Base-by-base conservation (phyloP, 2,888 invertebrate species). In the Pycnomerus fuliginosus region DNA sequence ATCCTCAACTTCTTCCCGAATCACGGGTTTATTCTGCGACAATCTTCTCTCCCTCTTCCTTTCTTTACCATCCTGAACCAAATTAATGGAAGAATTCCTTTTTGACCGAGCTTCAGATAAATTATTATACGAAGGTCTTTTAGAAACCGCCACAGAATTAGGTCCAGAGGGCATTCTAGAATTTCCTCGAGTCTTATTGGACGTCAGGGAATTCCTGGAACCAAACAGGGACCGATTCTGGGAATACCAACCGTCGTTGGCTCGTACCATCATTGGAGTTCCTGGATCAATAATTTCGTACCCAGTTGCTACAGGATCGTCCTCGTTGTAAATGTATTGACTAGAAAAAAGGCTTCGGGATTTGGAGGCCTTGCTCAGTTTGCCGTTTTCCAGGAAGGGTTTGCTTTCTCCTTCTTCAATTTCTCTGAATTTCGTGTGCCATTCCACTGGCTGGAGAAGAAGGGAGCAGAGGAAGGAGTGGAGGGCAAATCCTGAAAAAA, bases 381-480 rank as follows among this genome's bases (percentile, higher is more conserved):
- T 56, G 4, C 37, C 43, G 16, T 31, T 42, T 28, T 42, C 47
- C 13, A 36, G 14, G 32, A 48, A 30, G 5, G 48, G 32, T 44
- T 44, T 41, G 4, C 33, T 10, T 44, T 56, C 52, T 7, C 7
- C 49, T 10, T 46, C 46, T 20, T 46, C 34, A 35, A 48, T 44
- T 44, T 64, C 64, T 46, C 67, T 64, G 55, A 71, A 74, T 61
- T 79, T 79, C 2, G 78, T 73, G 63, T 88, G 87, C 85, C 83
- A 84, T 65, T 82, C 81, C 1, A 87, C 85, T 2, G 88, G 88
- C 61, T 87, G 87, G 27, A 87, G 71, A 35, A 88, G 68, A 42
- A 84, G 71, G 2, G 85, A 78, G 53, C 82, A 83, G 15, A 81
- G 81, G 33, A 86, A 69, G 0, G 84, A 79, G 61, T 88, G 84